These are phyloP conservation scores for Anthopleura xanthogrammica DNA, from an alignment of 92 coral and sea anemone genomes.

Conservation along the genomic window DNA sequence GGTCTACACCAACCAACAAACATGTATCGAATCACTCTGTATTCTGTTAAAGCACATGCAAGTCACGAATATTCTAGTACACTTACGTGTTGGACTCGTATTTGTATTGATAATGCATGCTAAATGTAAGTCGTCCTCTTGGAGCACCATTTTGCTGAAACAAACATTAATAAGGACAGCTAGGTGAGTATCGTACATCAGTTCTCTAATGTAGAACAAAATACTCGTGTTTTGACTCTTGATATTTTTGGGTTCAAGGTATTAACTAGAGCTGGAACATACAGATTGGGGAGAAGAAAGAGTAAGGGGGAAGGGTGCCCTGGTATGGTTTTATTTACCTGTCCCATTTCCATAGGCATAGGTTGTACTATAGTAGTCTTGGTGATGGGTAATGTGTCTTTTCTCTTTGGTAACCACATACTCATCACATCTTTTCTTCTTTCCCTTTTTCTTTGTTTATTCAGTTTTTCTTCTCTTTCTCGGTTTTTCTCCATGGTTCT, in stretches of 20 bases:
- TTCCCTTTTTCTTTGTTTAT: slow-evolving; percentile 53
- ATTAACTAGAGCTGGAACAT: neutral
- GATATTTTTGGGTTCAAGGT: too few relatives aligned
- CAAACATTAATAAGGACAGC: neutral
- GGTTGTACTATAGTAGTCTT: slow-evolving; percentile 82
- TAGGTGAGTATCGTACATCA: neutral
- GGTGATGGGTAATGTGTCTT: slow-evolving; percentile 63
- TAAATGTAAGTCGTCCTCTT: slow-evolving; percentile 73
- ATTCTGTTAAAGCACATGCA: too few relatives aligned
- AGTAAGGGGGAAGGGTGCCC: too few relatives aligned
- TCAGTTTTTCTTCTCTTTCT: slow-evolving; percentile 53
- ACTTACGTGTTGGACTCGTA: slow-evolving; percentile 81
- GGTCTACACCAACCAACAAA: neutral
- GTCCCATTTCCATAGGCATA: slow-evolving; percentile 50
- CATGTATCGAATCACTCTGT: too few relatives aligned
- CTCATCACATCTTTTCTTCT: slow-evolving; percentile 68
- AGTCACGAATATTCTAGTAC: neutral
- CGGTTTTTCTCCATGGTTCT: slow-evolving; percentile 35
- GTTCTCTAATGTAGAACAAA: neutral
- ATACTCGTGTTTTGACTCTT: too few relatives aligned
- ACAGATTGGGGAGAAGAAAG: too few relatives aligned
- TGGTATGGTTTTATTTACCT: slow-evolving; percentile 18
- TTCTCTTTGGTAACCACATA: slow-evolving; percentile 83
- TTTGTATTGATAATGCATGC: slow-evolving; percentile 77
- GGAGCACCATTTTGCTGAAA: slow-evolving; percentile 44